A percentile compares a stretch with the other conserved stretches of the same genome.
These are phyloP conservation scores for Dendrolimus houi DNA, from an alignment of 2,888 invertebrate genomes.

Conservation along the genomic window DNA sequence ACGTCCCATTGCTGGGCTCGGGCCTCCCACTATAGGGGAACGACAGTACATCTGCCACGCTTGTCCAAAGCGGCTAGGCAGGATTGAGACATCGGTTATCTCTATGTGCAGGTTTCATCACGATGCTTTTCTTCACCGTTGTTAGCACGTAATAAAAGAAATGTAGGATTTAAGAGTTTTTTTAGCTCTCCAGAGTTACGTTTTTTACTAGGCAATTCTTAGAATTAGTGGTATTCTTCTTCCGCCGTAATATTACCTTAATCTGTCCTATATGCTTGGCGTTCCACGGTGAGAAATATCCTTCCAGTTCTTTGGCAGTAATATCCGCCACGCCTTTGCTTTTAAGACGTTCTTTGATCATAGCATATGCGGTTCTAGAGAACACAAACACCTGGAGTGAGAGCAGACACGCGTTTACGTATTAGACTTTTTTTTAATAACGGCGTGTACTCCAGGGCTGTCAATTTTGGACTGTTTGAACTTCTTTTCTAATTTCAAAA, in stretches of 20 bases:
- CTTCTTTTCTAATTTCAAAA: conserved; percentile 24
- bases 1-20: no score
- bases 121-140: no score
- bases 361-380: conserved; percentile 86
- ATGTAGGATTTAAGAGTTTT: no score
- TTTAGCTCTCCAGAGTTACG: no score
- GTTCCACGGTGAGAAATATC: conserved; percentile 91
- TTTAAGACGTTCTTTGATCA: conserved; percentile 89
- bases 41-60: no score
- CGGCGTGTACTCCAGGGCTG: conserved; percentile 30
- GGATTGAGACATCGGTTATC: no score
- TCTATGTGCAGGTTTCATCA: no score
- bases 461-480: conserved; percentile 21
- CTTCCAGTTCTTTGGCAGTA: conserved; percentile 83
- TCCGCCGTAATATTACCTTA: conserved; percentile 60
- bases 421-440: conserved; percentile 8
- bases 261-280: conserved; percentile 89
- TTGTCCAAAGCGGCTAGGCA: no score
- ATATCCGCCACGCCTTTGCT: conserved; percentile 85
- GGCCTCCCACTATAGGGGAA: no score
- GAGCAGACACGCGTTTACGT: conserved; percentile 48
- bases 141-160: no score
- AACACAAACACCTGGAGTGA: conserved; percentile 90
- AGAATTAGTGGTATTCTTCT: no score
- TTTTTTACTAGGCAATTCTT: no score